Conservation (phyloP, 53 echinoderm and acorn worm species). For the Glandiceps talaboti region DNA sequence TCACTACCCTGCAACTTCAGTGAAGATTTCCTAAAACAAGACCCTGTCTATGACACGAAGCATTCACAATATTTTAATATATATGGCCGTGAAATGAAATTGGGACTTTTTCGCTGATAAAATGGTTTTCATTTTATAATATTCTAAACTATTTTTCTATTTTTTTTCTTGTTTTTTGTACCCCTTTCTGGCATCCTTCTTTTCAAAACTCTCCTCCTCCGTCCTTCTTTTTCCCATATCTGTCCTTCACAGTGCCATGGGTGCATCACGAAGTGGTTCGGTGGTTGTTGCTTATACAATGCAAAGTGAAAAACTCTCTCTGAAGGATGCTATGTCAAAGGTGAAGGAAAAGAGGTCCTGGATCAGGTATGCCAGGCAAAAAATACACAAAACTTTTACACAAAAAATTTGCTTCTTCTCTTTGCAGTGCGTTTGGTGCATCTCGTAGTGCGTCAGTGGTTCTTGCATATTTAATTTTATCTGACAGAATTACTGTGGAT, state of each 20-base stretch:
- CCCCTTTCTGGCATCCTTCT: background rate
- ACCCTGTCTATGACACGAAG: too few relatives aligned
- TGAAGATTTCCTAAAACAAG: too few relatives aligned
- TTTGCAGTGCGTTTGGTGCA: background rate
- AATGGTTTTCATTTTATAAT: too few relatives aligned
- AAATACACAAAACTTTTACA: too few relatives aligned
- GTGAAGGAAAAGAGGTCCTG: background rate
- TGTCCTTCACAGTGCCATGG: background rate
- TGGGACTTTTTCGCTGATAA: too few relatives aligned
- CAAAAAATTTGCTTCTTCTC: background rate
- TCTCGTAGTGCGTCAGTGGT: background rate
- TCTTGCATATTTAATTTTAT: background rate
- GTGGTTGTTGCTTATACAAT: background rate
- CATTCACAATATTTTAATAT: too few relatives aligned
- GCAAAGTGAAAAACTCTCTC: background rate
- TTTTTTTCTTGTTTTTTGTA: background rate
- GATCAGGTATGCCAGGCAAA: background rate
- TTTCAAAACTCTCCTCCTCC: background rate
- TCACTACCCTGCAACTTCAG: too few relatives aligned
- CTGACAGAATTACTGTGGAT: background rate
- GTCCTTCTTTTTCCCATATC: background rate
- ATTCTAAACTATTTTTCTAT: too few relatives aligned
- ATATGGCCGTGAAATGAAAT: too few relatives aligned
- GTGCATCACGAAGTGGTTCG: background rate
- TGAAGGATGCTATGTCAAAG: background rate